These are phyloP conservation scores for Sturnira hondurensis DNA, from an alignment of 2,113 vertebrate genomes.

Conservation along the genomic window DNA sequence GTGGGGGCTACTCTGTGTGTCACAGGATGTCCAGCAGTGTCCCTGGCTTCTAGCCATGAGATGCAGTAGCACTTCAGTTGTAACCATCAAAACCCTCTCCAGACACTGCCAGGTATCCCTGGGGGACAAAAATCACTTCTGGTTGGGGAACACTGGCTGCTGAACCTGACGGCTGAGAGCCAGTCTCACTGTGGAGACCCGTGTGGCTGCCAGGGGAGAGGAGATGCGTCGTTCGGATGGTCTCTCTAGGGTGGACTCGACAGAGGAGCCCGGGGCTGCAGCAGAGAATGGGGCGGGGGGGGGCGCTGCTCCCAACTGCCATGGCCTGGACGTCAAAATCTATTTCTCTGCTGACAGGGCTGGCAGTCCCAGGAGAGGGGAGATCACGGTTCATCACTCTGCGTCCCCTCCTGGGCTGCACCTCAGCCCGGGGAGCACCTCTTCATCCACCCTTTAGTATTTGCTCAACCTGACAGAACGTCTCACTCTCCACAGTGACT, in stretches of 20 bases:
- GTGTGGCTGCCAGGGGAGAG: not conserved
- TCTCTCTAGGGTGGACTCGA: not conserved
- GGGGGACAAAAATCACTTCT: not conserved
- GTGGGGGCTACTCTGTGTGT: not conserved
- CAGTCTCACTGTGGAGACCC: not conserved
- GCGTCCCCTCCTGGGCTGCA: not conserved
- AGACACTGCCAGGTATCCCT: not conserved
- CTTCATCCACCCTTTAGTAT: not conserved
- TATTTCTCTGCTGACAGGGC: not conserved
- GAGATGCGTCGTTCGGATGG: accelerated
- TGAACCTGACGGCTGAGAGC: not conserved
- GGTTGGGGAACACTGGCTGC: not conserved
- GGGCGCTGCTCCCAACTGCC: not conserved
- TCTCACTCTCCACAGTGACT: not conserved
- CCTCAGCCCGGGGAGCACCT: conserved; percentile 14
- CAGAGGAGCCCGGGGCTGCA: not conserved
- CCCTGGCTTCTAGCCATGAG: not conserved
- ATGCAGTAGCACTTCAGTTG: not conserved
- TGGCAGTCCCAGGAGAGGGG: not conserved
- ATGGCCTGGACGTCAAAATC: not conserved
- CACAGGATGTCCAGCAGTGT: not conserved
- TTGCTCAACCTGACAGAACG: not conserved
- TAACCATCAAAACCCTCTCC: not conserved
- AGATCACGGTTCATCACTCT: not conserved
- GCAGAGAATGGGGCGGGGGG: accelerated